These are phyloP conservation scores for Diadumene lineata DNA, from an alignment of 92 coral and sea anemone genomes.

Conservation along the genomic window DNA sequence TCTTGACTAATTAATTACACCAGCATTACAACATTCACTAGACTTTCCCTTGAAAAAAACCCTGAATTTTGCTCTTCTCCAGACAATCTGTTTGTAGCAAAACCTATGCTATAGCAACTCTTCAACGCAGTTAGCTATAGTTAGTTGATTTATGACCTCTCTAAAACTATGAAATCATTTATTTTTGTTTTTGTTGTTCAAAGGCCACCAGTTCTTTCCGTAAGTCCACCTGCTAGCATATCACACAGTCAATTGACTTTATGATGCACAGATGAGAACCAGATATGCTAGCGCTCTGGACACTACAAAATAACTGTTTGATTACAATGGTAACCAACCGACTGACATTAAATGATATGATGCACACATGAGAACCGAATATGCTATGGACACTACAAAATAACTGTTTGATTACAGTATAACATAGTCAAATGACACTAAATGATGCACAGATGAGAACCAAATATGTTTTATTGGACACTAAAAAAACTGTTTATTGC, in stretches of 20 bases:
- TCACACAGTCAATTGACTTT: slow-evolving; percentile 9
- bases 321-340: no score
- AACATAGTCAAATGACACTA: no score
- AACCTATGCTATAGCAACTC: background rate
- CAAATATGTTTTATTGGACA: no score
- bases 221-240: background rate
- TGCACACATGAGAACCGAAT: no score
- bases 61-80: background rate
- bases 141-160: background rate
- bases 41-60: no score
- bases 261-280: background rate
- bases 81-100: background rate
- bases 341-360: no score
- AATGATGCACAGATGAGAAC: no score
- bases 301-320: no score
- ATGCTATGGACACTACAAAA: no score
- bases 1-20: background rate
- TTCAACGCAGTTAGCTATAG: background rate
- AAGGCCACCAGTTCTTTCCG: background rate
- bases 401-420: no score
- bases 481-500: no score
- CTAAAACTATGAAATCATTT: slow-evolving; percentile 9
- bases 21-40: no score
- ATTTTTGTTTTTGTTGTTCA: background rate
- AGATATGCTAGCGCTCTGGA: background rate